Evolutionary conservation across 2,113 vertebrate genomes (phyloP).

Genomic region (Leiothrix lutea): DNA sequence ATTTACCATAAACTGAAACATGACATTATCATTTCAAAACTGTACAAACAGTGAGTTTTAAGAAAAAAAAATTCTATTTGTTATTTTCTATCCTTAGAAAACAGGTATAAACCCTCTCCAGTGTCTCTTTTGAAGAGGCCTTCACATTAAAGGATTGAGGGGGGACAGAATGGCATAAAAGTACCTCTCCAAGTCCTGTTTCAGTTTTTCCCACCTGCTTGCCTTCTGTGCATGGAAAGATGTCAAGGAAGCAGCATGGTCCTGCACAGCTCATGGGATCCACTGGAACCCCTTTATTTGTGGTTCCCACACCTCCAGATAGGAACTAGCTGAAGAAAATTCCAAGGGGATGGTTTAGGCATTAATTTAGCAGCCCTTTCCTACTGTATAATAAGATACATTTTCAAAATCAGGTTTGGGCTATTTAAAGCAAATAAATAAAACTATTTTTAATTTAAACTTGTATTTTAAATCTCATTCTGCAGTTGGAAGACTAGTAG

Average conservation of each 20-base stretch:
- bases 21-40: not conserved
- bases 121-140: not conserved
- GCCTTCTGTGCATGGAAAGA: not conserved
- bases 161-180: not conserved
- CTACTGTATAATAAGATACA: not conserved
- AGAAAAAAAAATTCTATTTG: not conserved
- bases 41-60: not conserved
- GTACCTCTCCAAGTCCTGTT: not conserved
- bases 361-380: not conserved
- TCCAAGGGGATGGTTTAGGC: not conserved
- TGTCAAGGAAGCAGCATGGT: not conserved
- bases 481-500: not conserved
- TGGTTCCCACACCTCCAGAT: not conserved
- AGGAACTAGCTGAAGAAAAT: not conserved
- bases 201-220: not conserved
- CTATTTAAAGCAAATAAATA: not conserved
- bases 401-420: not conserved
- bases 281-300: not conserved
- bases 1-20: not conserved
- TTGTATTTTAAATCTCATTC: not conserved
- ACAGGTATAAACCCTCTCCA: not conserved
- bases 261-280: not conserved
- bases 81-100: not conserved
- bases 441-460: not conserved
- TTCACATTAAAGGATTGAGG: not conserved